Evolutionary conservation across 1,140 invertebrate species (phyloP).

Genomic region (Potamilus streckersoni): DNA sequence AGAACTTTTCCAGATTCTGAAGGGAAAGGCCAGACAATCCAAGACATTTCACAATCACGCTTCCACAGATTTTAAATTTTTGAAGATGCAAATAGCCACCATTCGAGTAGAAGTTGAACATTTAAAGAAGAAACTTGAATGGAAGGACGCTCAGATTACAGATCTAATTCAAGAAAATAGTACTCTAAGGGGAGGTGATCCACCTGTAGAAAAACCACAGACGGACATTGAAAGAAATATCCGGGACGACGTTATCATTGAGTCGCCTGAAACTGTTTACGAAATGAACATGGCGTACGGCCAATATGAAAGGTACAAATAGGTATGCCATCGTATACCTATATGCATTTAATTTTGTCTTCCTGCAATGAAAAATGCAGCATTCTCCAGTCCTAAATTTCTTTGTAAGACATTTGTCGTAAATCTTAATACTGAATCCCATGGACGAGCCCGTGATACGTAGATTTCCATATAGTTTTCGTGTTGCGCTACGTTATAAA

Average conservation of each 20-base stretch:
- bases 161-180: constrained; percentile 25
- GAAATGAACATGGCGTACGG: constrained; percentile 26
- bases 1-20: background rate
- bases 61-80: constrained; percentile 17
- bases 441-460: no score
- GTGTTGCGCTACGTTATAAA: no score
- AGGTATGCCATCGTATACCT: no score
- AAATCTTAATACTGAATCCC: no score
- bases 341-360: no score
- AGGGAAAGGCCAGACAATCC: constrained; percentile 9
- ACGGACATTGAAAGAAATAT: background rate
- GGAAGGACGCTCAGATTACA: constrained; percentile 30
- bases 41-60: constrained; percentile 7
- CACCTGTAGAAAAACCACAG: no score
- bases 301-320: constrained; percentile 15
- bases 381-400: no score
- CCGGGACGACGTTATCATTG: background rate
- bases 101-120: constrained; percentile 29
- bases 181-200: no score
- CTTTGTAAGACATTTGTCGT: no score
- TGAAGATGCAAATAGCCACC: constrained; percentile 21
- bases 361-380: no score
- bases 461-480: no score
- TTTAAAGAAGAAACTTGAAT: constrained; percentile 30
- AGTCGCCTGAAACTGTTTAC: constrained; percentile 14